Conservation (phyloP, 2,113 vertebrate species). For the Murina feae region DNA sequence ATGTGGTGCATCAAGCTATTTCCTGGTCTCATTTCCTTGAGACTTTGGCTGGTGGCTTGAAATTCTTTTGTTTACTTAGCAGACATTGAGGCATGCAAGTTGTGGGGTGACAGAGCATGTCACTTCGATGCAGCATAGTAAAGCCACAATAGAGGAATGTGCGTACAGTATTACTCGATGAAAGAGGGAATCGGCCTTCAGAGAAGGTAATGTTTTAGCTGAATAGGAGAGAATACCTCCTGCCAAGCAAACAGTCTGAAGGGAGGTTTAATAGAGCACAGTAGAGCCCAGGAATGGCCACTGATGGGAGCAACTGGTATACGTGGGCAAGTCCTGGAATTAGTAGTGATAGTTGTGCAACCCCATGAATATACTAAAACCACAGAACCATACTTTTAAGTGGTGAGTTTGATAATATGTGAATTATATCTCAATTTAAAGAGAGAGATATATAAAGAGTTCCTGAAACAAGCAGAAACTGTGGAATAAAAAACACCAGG, state of each 20-base stretch:
- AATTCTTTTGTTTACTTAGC: constrained; percentile 18
- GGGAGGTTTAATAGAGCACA: not conserved
- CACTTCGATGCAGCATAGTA: not conserved
- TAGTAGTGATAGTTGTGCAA: not conserved
- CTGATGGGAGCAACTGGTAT: not conserved
- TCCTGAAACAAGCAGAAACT: not conserved
- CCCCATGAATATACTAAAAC: not conserved
- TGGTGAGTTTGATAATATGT: not conserved
- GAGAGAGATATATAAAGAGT: not conserved
- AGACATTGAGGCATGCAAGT: not conserved
- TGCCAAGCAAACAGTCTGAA: not conserved
- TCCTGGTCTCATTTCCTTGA: constrained; percentile 39
- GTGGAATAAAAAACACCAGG: not conserved
- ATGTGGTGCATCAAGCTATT: not conserved
- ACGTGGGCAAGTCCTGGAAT: not conserved
- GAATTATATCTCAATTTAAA: not conserved
- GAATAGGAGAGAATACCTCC: not conserved
- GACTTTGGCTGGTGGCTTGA: not conserved
- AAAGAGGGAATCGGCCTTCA: not conserved
- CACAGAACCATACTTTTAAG: not conserved
- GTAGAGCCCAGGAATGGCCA: not conserved
- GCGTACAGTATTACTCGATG: not conserved
- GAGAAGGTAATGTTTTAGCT: not conserved
- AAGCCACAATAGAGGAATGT: not conserved
- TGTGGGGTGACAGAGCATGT: not conserved